These are phyloP conservation scores for Altica lythri DNA, from an alignment of 2,888 invertebrate species.

Conservation along the genomic window DNA sequence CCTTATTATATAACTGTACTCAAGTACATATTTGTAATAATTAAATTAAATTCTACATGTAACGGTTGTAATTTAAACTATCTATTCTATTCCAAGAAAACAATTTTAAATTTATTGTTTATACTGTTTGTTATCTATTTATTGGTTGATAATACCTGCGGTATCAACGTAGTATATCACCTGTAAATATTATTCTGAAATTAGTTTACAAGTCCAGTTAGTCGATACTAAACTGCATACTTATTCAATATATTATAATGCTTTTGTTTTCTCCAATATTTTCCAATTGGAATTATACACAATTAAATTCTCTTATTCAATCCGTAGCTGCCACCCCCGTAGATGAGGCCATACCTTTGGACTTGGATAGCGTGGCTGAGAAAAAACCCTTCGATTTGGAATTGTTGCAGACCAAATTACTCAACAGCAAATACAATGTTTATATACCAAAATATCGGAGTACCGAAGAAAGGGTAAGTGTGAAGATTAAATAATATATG, in stretches of 20 bases:
- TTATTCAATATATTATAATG: no score
- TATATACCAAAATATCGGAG: conserved; percentile 38
- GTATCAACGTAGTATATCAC: no score
- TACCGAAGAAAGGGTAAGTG: conserved; percentile 41
- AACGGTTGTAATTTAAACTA: no score
- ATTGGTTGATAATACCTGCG: no score
- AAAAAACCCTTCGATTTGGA: conserved; percentile 41
- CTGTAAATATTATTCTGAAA: no score
- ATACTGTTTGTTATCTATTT: conserved; percentile 1
- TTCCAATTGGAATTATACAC: no score
- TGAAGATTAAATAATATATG: neutral
- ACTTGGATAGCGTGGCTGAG: conserved; percentile 37
- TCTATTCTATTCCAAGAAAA: neutral
- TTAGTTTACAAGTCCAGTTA: no score
- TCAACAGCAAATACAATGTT: conserved; percentile 43
- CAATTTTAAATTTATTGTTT: neutral
- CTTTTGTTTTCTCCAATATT: no score
- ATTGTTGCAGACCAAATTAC: conserved; percentile 38
- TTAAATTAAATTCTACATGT: no score
- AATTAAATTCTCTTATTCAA: neutral
- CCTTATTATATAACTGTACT: no score
- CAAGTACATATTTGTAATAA: no score
- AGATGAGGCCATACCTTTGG: conserved; percentile 43
- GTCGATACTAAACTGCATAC: no score
- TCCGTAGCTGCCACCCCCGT: conserved; percentile 41